These are phyloP conservation scores for Cheirogaleus major DNA, from an alignment of 2,797 vertebrate genomes.

Conservation along the genomic window DNA sequence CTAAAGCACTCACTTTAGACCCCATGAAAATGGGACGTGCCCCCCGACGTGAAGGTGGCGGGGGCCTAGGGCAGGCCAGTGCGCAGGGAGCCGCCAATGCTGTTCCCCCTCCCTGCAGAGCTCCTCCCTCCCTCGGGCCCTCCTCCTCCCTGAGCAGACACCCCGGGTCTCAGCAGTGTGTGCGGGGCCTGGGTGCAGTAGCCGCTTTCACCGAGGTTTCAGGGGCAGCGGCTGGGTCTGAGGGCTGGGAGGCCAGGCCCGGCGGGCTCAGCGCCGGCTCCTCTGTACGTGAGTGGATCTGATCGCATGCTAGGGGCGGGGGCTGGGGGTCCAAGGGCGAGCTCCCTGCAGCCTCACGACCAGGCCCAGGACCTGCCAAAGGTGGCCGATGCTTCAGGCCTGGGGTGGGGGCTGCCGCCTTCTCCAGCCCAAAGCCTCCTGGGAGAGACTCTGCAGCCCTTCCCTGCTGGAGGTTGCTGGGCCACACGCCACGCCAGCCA, in stretches of 20 bases:
- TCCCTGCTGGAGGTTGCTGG: too few relatives aligned
- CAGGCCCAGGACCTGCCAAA: neutral
- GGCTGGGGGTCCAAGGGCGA: neutral
- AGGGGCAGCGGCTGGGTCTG: neutral
- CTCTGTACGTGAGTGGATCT: neutral
- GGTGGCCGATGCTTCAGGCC: neutral
- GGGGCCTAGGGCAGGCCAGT: neutral
- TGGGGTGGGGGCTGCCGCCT: too few relatives aligned
- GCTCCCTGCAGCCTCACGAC: too few relatives aligned
- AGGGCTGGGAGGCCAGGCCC: neutral
- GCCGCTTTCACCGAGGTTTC: neutral
- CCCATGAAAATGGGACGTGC: neutral
- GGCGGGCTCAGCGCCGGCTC: neutral
- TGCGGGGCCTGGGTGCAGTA: neutral
- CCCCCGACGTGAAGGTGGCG: neutral
- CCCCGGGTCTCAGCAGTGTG: fast-evolving
- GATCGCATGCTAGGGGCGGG: neutral
- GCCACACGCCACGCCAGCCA: neutral
- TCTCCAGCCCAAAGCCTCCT: neutral
- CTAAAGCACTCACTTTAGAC: neutral
- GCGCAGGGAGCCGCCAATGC: too few relatives aligned
- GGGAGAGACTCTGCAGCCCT: neutral
- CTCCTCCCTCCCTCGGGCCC: neutral
- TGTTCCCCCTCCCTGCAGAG: neutral
- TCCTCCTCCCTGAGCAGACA: neutral